Evolutionary conservation across 2,888 invertebrate species (phyloP).

Genomic region (Nomada flava): DNA sequence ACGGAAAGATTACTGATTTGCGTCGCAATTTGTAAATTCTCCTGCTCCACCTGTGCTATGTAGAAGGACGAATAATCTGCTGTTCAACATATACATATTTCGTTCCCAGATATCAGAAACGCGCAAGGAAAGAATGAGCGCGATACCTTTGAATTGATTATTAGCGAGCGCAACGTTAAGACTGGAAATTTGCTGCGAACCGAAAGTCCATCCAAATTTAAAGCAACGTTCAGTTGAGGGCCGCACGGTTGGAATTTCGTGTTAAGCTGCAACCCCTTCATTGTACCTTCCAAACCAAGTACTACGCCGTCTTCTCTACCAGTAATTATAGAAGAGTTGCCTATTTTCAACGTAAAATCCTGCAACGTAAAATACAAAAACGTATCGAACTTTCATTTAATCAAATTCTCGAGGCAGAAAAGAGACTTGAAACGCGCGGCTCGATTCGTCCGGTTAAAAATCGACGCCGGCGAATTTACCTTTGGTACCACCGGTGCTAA

Average conservation of each 20-base stretch:
- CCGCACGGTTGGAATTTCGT: constrained; percentile 78
- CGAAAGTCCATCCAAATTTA: constrained; percentile 80
- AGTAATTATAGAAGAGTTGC: constrained; percentile 89
- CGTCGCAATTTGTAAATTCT: constrained; percentile 78
- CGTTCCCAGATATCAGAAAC: neutral
- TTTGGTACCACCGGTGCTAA: constrained; percentile 93
- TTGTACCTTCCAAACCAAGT: constrained; percentile 89
- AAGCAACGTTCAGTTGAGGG: constrained; percentile 76
- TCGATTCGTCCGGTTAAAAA: neutral
- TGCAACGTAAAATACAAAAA: constrained; percentile 80
- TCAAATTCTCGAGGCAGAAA: neutral
- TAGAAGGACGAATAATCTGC: neutral
- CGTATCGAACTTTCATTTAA: neutral
- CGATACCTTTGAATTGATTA: constrained; percentile 79
- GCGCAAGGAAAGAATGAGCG: too few relatives aligned
- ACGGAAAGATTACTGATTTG: constrained; percentile 88
- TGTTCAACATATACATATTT: neutral
- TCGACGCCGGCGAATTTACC: constrained; percentile 83
- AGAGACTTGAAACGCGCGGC: neutral
- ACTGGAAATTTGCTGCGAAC: constrained; percentile 81
- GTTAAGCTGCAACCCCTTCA: constrained; percentile 88
- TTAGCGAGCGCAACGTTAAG: constrained; percentile 78
- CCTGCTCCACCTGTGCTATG: constrained; percentile 77
- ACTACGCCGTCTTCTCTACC: constrained; percentile 88
- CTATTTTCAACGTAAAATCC: constrained; percentile 91